Conservation (phyloP, 1,140 invertebrate genomes). For the Camponotus vicinus region DNA sequence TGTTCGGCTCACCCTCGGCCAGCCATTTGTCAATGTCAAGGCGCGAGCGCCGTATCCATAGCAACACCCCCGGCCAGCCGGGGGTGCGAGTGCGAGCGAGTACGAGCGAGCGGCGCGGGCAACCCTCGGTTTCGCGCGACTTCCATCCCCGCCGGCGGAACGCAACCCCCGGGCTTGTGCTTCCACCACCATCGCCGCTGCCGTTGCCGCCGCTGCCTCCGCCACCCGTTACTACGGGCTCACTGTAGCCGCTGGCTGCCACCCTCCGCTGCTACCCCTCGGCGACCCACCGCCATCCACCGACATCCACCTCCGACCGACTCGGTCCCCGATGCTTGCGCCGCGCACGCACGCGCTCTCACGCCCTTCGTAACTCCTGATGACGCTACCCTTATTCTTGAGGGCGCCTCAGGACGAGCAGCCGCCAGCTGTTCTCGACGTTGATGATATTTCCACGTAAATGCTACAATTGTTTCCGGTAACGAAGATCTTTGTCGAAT, state of each 20-base stretch:
- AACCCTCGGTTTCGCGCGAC: conserved; percentile 78
- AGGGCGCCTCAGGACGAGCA: conserved; percentile 68
- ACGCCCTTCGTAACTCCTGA: conserved; percentile 37
- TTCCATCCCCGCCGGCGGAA: conserved; percentile 75
- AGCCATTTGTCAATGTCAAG: conserved; percentile 87
- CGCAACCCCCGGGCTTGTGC: conserved; percentile 73
- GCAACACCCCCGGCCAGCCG: conserved; percentile 82
- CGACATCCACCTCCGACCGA: conserved; percentile 45
- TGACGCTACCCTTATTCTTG: conserved; percentile 47
- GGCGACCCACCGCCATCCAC: conserved; percentile 14
- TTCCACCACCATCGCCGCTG: conserved; percentile 57
- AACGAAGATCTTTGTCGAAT: neutral
- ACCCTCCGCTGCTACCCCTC: conserved; percentile 50
- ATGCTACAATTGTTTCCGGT: neutral
- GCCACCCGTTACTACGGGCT: conserved; percentile 51
- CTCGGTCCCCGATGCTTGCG: conserved; percentile 52
- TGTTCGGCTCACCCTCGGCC: conserved; percentile 86
- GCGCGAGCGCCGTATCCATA: conserved; percentile 86
- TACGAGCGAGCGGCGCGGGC: conserved; percentile 73
- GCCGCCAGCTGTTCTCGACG: conserved; percentile 40
- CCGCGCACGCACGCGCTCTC: conserved; percentile 57
- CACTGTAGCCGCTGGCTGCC: conserved; percentile 50
- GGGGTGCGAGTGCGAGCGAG: conserved; percentile 74
- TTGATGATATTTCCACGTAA: conserved; percentile 6
- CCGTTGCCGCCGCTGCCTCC: conserved; percentile 24